A percentile compares a stretch with the other conserved stretches of the same genome.
Evolutionary conservation across 92 coral and sea anemone species (phyloP).

Genomic region (Blastomussa wellsi): DNA sequence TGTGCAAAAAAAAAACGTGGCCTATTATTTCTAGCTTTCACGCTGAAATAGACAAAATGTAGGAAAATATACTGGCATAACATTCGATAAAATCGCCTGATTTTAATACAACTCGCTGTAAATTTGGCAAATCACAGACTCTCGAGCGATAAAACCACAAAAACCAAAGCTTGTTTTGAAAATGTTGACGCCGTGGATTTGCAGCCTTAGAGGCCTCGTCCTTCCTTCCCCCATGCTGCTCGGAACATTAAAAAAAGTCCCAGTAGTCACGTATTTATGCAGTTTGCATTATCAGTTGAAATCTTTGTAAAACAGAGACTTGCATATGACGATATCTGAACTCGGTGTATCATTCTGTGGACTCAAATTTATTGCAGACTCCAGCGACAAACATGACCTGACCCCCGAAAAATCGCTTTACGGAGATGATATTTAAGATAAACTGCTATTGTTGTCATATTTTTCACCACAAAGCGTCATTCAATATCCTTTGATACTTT

Average conservation of each 20-base stretch:
- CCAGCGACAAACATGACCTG: neutral
- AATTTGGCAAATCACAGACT: neutral
- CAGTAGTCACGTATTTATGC: neutral
- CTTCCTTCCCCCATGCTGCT: neutral
- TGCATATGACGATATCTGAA: neutral
- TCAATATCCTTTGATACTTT: slow-evolving; percentile 1
- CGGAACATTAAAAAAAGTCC: neutral
- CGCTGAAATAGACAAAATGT: neutral
- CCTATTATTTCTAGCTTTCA: neutral
- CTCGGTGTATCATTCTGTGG: neutral
- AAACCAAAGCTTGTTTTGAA: neutral
- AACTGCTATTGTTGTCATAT: neutral
- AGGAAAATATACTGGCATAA: neutral
- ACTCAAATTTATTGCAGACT: neutral
- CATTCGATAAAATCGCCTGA: no score
- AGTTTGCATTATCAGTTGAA: neutral
- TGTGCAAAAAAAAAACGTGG: neutral
- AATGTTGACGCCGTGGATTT: neutral
- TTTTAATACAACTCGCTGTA: neutral
- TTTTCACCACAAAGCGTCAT: neutral
- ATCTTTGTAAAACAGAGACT: neutral
- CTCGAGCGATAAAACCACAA: neutral
- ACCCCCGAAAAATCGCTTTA: slow-evolving; percentile 4
- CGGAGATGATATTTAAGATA: slow-evolving; percentile 13
- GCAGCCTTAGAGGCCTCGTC: neutral